phyloP scores from a whole-genome alignment of 2,888 invertebrate species.

The Willowsia nigromaculata region DNA sequence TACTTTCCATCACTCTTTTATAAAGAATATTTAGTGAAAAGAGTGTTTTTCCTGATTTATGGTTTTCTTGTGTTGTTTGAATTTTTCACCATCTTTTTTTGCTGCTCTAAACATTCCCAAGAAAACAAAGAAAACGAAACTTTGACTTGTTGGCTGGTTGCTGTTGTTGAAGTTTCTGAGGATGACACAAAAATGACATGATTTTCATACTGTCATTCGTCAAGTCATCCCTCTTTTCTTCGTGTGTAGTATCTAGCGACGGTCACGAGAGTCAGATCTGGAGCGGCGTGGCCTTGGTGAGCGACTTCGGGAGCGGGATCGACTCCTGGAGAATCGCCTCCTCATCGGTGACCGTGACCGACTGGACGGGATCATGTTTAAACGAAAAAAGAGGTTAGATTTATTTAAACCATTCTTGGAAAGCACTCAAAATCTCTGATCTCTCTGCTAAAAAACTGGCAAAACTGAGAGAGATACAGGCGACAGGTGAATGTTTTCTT shows the following conservation, averaged over 20 bases:
- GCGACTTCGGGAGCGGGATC: slow-evolving; percentile 76
- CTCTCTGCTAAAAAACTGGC: not conserved
- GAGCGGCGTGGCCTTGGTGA: slow-evolving; percentile 75
- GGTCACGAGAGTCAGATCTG: slow-evolving; percentile 77
- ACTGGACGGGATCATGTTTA: slow-evolving; percentile 68
- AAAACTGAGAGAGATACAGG: not conserved
- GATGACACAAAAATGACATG: not conserved
- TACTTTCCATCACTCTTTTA: not conserved
- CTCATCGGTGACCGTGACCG: slow-evolving; percentile 76
- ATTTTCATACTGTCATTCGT: not conserved
- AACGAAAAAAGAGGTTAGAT: slow-evolving; percentile 45
- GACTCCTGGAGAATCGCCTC: slow-evolving; percentile 77
- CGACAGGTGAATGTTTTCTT: not conserved
- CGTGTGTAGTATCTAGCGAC: slow-evolving; percentile 71
- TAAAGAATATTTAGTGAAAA: too few species aligned
- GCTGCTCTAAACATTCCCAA: too few species aligned
- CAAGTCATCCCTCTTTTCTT: not conserved
- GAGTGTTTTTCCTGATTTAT: too few species aligned
- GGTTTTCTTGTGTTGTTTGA: too few species aligned
- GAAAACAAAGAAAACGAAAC: not conserved
- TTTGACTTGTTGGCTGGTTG: slow-evolving; percentile 2
- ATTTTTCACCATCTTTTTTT: too few species aligned
- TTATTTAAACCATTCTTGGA: slow-evolving; percentile 28
- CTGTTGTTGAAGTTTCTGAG: not conserved
- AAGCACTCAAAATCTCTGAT: not conserved